Percentiles rank a stretch among this genome's conserved stretches.
These are phyloP conservation scores for Chiridota heheva DNA, from an alignment of 35 echinoderm and acorn worm genomes.

Conservation along the genomic window DNA sequence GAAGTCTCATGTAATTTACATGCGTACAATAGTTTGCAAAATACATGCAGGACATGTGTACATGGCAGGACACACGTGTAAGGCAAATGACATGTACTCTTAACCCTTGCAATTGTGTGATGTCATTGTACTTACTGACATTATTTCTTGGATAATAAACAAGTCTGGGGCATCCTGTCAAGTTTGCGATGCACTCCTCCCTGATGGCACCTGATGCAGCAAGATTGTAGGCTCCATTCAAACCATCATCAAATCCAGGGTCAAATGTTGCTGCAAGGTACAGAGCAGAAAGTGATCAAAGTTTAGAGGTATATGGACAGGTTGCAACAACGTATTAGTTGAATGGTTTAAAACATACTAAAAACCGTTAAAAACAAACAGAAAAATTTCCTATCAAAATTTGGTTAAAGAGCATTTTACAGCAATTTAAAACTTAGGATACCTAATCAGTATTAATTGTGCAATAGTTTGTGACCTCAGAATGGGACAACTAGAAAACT, in stretches of 20 bases:
- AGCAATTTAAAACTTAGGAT: too few relatives aligned
- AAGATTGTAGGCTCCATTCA: constrained; percentile 1
- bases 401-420: too few relatives aligned
- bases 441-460: too few relatives aligned
- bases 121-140: constrained; percentile 66
- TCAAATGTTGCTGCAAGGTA: constrained; percentile 62
- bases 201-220: constrained; percentile 15
- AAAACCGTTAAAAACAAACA: too few relatives aligned
- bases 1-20: too few relatives aligned
- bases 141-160: constrained; percentile 75
- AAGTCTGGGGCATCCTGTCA: constrained; percentile 55
- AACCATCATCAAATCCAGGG: constrained; percentile 35
- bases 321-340: not conserved
- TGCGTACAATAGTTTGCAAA: too few relatives aligned
- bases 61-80: too few relatives aligned
- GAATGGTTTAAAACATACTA: not conserved
- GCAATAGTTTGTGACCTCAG: too few relatives aligned
- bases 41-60: too few relatives aligned
- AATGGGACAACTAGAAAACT: too few relatives aligned
- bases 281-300: not conserved
- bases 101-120: not conserved
- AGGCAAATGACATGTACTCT: not conserved
- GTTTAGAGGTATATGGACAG: not conserved
- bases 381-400: too few relatives aligned
- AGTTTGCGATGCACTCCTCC: constrained; percentile 51